Percentiles rank a stretch among this genome's conserved stretches.
Conservation (phyloP, 2,888 invertebrate species). For the Chloroclystis v-ata region DNA sequence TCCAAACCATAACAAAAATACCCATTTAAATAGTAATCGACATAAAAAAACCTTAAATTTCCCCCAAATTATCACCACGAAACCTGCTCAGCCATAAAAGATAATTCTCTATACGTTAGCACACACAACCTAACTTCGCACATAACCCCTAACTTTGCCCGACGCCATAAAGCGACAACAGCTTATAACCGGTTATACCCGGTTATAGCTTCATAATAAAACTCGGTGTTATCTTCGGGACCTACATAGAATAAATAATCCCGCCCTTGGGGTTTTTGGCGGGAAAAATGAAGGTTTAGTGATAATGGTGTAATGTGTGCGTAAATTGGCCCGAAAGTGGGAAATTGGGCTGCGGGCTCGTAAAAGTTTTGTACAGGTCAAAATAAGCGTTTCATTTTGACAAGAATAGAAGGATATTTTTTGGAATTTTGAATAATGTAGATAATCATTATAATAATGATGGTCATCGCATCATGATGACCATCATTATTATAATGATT, state of each 20-base stretch:
- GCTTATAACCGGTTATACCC: constrained; percentile 14
- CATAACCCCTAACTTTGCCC: constrained; percentile 11
- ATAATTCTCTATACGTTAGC: constrained; percentile 29
- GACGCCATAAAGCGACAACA: constrained; percentile 23
- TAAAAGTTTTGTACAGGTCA: neutral
- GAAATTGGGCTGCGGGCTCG: neutral
- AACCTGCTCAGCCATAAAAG: constrained; percentile 19
- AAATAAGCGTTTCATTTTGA: too few relatives aligned
- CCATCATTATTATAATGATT: too few relatives aligned
- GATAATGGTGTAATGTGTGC: neutral
- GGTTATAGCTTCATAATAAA: constrained; percentile 29
- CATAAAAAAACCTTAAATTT: neutral
- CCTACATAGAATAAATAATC: constrained; percentile 6
- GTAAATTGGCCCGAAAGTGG: neutral
- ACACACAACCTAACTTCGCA: constrained; percentile 9
- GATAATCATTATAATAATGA: too few relatives aligned
- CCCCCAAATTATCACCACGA: neutral
- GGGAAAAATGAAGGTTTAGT: constrained; percentile 5
- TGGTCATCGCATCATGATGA: too few relatives aligned
- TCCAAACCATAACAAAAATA: too few relatives aligned
- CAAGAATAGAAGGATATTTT: too few relatives aligned
- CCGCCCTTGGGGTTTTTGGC: constrained; percentile 2
- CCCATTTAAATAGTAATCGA: neutral
- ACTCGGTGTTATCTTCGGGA: constrained; percentile 17
- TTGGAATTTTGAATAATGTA: too few relatives aligned